A percentile compares a stretch with the other conserved stretches of the same genome.
Evolutionary conservation across 1,140 invertebrate genomes (phyloP).

Genomic region (Periplaneta americana): DNA sequence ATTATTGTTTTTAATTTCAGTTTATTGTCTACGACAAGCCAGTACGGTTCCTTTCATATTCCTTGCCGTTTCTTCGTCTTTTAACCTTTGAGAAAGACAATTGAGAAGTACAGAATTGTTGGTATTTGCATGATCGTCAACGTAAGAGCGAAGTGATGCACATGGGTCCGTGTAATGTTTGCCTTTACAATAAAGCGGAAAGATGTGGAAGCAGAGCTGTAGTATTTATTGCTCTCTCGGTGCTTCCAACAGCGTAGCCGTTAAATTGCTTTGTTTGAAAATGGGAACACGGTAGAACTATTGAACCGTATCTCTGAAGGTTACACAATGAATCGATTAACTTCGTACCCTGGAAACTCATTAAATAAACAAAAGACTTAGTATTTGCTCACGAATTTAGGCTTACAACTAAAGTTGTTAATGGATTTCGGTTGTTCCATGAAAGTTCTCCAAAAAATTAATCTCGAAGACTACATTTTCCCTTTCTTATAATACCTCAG

Average conservation of each 20-base stretch:
- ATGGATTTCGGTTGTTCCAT: neutral
- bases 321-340: neutral
- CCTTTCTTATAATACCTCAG: too few relatives aligned
- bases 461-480: too few relatives aligned
- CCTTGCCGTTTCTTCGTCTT: too few relatives aligned
- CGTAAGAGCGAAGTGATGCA: too few relatives aligned
- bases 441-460: neutral
- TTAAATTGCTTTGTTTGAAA: neutral
- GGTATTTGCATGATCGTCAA: too few relatives aligned
- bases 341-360: neutral
- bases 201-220: neutral
- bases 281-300: neutral
- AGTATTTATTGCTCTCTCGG: neutral
- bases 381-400: neutral
- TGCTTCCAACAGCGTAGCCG: neutral
- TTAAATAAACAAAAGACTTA: neutral
- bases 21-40: too few relatives aligned
- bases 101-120: too few relatives aligned
- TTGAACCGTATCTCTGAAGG: neutral
- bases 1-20: too few relatives aligned
- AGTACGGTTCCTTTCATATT: too few relatives aligned
- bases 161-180: too few relatives aligned
- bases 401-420: neutral
- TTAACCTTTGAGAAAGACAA: too few relatives aligned
- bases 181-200: neutral